Evolutionary conservation across 2,888 invertebrate genomes (phyloP), one percentile per base, ranked within the genome.

Genomic region (Lasioglossum calceatum): DNA sequence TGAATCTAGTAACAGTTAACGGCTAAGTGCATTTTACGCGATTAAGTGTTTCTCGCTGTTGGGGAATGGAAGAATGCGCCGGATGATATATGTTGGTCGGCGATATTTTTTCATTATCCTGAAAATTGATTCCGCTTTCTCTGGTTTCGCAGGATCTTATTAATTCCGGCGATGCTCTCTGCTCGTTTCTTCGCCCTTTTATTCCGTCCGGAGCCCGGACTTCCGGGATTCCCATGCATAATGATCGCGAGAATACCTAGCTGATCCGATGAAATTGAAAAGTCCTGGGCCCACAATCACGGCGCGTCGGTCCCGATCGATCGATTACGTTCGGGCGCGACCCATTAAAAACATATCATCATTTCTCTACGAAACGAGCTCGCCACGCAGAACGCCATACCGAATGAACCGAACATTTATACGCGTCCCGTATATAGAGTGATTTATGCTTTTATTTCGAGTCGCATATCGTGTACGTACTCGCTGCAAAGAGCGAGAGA

Each of bases 221-320:
- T 50, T 47, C 77, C 67, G 23, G 42, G 58, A 44, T 42, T 32
- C 50, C 42, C 74, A 58, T 82, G 72, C 83, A 47, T 82, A 84
- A 58, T 39, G 73, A 77, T 47, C 54, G 84, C 39, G 64, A 39
- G 64, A 54, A 82, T 67, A 19, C 44, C 44, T 16, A n/a, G n/a
- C 58, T 12, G 27, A 44, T 67, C 32, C 47, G 50, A 67, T 47
- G 77, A 73, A 67, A 82, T 82, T 84, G 73, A 64, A 84, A 82
- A 78, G 81, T 32, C 74, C 78, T 58, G n/a, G 58, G n/a, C 58
- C 58, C 58, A 58, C 12, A n/a, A 12, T n/a, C n/a, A 12, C 10
- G 12, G n/a, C 32, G 47, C 84, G 70, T 83, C 73, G 77, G 78
- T 78, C 73, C n/a, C 73, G n/a, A 16, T 14, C 36, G 36, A 77